phyloP scores from a whole-genome alignment of 2,797 vertebrate species.

The Micrastur ruficollis region DNA sequence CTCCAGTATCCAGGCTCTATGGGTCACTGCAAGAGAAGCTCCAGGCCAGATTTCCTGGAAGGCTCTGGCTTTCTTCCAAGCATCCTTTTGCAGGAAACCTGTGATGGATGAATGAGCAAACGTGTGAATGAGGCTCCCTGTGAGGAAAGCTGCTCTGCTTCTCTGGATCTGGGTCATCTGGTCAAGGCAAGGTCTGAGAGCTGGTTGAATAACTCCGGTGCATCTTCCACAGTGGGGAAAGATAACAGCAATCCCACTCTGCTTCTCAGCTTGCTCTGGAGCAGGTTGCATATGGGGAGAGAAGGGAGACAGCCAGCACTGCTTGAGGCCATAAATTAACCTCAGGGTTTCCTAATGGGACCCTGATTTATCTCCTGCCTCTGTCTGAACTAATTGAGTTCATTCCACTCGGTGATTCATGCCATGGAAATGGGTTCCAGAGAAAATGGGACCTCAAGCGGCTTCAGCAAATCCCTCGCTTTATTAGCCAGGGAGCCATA shows the following conservation, averaged over 20 bases:
- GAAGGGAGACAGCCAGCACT: neutral
- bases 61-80: neutral
- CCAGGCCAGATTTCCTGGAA: neutral
- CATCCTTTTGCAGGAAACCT: neutral
- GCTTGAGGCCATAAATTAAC: constrained; percentile 52
- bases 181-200: neutral
- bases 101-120: neutral
- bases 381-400: constrained; percentile 78
- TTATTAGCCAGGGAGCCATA: neutral
- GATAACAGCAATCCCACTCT: neutral
- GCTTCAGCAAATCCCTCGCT: constrained; percentile 7
- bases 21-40: neutral
- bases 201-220: neutral
- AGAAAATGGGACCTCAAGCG: constrained; percentile 56
- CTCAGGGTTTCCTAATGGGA: constrained; percentile 69
- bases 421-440: constrained; percentile 71
- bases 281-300: neutral
- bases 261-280: neutral
- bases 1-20: neutral
- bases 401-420: constrained; percentile 74
- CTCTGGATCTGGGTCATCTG: neutral
- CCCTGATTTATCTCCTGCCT: constrained; percentile 75
- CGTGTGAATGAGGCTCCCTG: neutral
- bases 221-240: neutral
- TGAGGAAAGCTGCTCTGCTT: neutral